Percentiles rank a stretch among this genome's conserved stretches.
phyloP scores from a whole-genome alignment of 2,113 vertebrate species.

The Larimichthys polyactis region DNA sequence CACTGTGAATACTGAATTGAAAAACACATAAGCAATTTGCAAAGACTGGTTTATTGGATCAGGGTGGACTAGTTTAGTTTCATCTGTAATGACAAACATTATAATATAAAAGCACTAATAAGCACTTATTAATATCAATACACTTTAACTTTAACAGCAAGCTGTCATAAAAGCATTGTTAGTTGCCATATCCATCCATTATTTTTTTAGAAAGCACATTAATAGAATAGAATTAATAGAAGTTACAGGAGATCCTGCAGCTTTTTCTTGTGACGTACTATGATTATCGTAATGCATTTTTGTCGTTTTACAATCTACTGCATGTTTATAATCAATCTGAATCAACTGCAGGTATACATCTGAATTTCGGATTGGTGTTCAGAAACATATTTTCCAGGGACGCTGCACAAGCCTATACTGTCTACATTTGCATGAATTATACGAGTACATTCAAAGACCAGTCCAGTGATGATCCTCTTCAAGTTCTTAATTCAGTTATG shows the following conservation, averaged over 20 bases:
- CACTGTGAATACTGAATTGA: too few relatives aligned
- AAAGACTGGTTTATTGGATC: constrained; percentile 1
- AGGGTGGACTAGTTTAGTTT: background rate
- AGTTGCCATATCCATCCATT: background rate
- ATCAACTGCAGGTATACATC: too few relatives aligned
- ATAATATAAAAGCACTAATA: too few relatives aligned
- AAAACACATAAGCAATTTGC: background rate
- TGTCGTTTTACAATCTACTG: too few relatives aligned
- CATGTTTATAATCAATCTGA: too few relatives aligned
- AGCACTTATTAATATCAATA: too few relatives aligned
- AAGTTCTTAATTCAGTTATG: background rate
- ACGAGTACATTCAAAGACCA: background rate
- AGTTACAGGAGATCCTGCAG: too few relatives aligned
- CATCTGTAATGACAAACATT: background rate
- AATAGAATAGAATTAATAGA: too few relatives aligned
- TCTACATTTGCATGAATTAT: background rate
- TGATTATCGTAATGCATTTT: too few relatives aligned
- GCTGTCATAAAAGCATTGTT: background rate
- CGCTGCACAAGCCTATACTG: too few relatives aligned
- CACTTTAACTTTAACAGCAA: background rate
- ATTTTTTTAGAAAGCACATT: background rate
- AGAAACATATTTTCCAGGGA: background rate
- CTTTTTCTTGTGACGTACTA: background rate
- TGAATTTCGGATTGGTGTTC: fast-evolving
- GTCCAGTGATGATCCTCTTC: background rate